Conservation (phyloP, 2,113 vertebrate species). For the Nipponia nippon region DNA sequence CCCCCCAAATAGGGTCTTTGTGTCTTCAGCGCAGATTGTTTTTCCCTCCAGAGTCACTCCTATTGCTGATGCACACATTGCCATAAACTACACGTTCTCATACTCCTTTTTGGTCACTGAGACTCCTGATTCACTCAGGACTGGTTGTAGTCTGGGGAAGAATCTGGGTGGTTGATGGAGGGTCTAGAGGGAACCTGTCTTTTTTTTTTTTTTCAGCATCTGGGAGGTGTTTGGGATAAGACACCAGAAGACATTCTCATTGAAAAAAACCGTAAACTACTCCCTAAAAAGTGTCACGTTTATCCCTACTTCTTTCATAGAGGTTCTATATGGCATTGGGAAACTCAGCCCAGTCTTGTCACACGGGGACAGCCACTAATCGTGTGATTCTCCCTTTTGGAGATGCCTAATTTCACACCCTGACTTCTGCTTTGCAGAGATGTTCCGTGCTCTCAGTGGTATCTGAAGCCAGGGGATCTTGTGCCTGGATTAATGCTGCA, state of each 20-base stretch:
- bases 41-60: neutral
- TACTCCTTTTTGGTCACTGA: neutral
- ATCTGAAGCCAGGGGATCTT: neutral
- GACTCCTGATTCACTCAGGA: neutral
- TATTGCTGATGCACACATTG: neutral
- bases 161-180: fast-evolving
- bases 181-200: neutral
- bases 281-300: neutral
- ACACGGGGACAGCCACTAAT: neutral
- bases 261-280: neutral
- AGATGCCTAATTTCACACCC: neutral
- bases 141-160: neutral
- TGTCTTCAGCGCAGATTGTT: neutral
- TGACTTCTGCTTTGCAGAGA: neutral
- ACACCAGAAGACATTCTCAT: neutral
- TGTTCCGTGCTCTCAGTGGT: neutral
- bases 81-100: neutral
- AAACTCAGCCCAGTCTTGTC: neutral
- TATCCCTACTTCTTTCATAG: neutral
- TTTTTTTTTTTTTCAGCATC: neutral
- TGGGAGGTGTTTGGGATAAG: neutral
- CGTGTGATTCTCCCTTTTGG: neutral
- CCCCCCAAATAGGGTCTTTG: neutral
- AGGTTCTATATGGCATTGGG: neutral
- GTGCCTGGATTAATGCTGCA: neutral